Conservation (phyloP, 2,888 invertebrate genomes). For the Augiades crinisus region DNA sequence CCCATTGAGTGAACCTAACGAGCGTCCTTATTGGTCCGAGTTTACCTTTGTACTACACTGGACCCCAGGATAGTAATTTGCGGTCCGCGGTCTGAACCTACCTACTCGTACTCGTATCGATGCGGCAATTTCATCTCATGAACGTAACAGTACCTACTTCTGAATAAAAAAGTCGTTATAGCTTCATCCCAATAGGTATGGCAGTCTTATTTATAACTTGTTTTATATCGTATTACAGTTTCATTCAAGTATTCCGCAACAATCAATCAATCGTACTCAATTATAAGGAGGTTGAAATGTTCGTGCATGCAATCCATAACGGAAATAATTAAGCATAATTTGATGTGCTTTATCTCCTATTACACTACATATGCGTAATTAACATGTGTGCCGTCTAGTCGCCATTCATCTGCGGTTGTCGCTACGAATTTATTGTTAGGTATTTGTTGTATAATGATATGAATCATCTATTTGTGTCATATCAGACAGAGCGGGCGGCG, state of each 20-base stretch:
- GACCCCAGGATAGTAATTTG: conserved; percentile 14
- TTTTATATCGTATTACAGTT: too few species aligned
- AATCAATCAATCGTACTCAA: too few species aligned
- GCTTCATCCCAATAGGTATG: too few species aligned
- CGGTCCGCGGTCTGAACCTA: conserved; percentile 5
- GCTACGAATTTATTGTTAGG: conserved; percentile 5
- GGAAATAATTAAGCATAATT: conserved; percentile 8
- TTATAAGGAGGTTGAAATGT: too few species aligned
- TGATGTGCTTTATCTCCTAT: neutral
- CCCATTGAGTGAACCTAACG: neutral
- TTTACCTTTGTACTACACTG: neutral
- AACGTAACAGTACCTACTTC: neutral
- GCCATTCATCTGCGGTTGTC: conserved; percentile 12
- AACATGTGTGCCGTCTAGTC: conserved; percentile 1
- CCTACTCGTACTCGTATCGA: conserved; percentile 2
- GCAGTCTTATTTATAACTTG: too few species aligned
- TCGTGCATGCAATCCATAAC: neutral
- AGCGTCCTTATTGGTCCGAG: too few species aligned
- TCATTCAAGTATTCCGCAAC: too few species aligned
- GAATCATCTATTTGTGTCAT: conserved; percentile 47
- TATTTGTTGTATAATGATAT: conserved; percentile 38
- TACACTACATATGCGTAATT: neutral
- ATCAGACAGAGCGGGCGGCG: conserved; percentile 44
- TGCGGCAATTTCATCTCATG: conserved; percentile 9
- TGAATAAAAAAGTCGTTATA: neutral